phyloP scores from a whole-genome alignment of 2,888 invertebrate species.

The Lycocerus yunnanus region DNA sequence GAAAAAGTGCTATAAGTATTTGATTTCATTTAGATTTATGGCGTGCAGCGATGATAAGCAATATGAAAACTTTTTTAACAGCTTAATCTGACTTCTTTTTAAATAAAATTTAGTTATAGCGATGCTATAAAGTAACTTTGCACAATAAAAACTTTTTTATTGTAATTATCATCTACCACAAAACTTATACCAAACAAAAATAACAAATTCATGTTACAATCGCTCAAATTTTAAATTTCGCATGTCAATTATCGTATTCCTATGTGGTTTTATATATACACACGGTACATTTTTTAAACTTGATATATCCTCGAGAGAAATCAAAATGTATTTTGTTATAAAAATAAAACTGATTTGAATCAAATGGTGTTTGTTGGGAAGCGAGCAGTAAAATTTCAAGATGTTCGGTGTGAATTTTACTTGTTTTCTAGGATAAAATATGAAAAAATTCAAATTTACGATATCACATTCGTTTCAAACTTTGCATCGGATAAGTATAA shows the following conservation, averaged over 20 bases:
- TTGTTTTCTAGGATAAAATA: not conserved
- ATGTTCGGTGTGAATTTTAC: not conserved
- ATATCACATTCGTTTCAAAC: not conserved
- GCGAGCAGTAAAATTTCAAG: not conserved
- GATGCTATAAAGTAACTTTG: not conserved
- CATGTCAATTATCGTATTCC: not conserved
- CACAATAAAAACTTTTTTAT: not conserved
- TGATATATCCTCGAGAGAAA: not conserved
- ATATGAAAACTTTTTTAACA: not conserved
- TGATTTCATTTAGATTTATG: not conserved
- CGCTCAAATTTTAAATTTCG: not conserved
- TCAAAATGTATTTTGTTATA: not conserved
- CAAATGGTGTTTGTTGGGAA: not conserved
- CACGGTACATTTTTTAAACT: not conserved
- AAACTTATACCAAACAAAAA: not conserved
- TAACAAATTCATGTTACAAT: not conserved
- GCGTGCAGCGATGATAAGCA: not conserved
- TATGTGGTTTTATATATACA: not conserved
- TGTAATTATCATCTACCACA: not conserved
- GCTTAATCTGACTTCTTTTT: not conserved
- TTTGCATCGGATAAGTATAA: not conserved
- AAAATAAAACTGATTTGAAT: not conserved
- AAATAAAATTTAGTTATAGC: not conserved
- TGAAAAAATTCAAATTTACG: constrained; percentile 1
- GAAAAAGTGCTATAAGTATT: not conserved